Percentiles rank a stretch among this genome's conserved stretches.
These are phyloP conservation scores for Octomys mimax DNA, from an alignment of 2,797 vertebrate species.

Conservation along the genomic window DNA sequence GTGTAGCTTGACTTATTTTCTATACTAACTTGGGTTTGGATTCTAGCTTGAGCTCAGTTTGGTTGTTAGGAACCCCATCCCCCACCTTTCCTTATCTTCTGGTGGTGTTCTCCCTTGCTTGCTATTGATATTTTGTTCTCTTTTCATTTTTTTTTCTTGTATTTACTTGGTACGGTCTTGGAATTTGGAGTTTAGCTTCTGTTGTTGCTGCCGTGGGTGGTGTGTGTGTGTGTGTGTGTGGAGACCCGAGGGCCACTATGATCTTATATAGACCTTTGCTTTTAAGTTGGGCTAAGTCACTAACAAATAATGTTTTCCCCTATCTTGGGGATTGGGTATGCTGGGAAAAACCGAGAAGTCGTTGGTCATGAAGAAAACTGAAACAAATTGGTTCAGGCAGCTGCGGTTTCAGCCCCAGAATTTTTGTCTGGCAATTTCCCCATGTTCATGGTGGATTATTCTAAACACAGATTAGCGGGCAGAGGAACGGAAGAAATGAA, in stretches of 20 bases:
- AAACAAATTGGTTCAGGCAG: background rate
- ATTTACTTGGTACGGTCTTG: background rate
- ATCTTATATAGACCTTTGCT: background rate
- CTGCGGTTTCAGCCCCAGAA: background rate
- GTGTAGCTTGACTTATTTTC: background rate
- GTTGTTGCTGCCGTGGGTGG: background rate
- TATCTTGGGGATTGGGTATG: background rate
- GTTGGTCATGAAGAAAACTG: background rate
- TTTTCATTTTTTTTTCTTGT: background rate
- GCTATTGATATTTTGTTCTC: background rate
- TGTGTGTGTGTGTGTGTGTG: background rate
- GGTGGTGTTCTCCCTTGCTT: background rate
- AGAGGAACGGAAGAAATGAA: background rate
- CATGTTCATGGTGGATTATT: background rate
- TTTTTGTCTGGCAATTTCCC: background rate
- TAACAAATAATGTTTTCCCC: background rate
- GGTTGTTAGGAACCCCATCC: background rate
- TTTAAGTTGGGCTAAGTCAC: background rate
- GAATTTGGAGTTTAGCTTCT: background rate
- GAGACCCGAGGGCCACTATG: background rate
- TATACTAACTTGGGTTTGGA: background rate
- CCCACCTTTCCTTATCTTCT: background rate
- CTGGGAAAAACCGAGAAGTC: background rate
- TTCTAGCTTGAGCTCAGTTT: background rate
- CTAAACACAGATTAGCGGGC: background rate